Evolutionary conservation across 2,113 vertebrate genomes (phyloP), one percentile per base, ranked within the genome.

Genomic region (Arizona elegans): DNA sequence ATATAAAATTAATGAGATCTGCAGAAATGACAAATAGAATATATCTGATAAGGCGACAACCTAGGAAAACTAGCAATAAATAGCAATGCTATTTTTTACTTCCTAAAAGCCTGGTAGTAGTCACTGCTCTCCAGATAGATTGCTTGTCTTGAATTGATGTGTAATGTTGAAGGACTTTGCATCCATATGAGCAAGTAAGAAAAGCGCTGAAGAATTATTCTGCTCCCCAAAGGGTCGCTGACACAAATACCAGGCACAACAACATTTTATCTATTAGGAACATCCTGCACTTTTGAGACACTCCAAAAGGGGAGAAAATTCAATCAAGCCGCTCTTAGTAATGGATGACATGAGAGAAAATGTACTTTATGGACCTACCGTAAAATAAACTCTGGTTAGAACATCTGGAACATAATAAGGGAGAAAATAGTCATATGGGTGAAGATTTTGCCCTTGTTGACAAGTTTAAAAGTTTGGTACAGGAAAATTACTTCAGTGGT

Each of bases 171-270:
- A 94, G 94, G 91, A 65, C 26, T 88, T 91, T 95, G 87, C 93
- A 87, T 54, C 93, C 95, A 56, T 92, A 85, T 92, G 53, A 70
- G 93, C 55, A 92, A 43, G 56, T 93, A 55, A 94, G 93, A 93
- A 96, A 96, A 96, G 95, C 94, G 92, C 70, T 90, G 95, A 92
- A 90, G 91, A 92, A 86, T 0, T 94, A 88, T 26, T 92, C 94
- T 89, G 93, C 94, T 94, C 94, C 93, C 90, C 92, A 86, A 54
- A 93, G 93, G 92, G 94, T 94, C 13, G 86, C 93, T 58, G 88
- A 97, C 92, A 96, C 92, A 96, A 96, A 96, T 94, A 96, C 94
- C 0, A 93, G 95, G 96, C 96, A 95, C 92, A 87, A 95, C 93
- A 93, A 62, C 91, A 94, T 92, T 95, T 96, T 94, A 96, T 96